Base-by-base conservation (phyloP, 35 echinoderm and acorn worm genomes). In the Eucidaris tribuloides region DNA sequence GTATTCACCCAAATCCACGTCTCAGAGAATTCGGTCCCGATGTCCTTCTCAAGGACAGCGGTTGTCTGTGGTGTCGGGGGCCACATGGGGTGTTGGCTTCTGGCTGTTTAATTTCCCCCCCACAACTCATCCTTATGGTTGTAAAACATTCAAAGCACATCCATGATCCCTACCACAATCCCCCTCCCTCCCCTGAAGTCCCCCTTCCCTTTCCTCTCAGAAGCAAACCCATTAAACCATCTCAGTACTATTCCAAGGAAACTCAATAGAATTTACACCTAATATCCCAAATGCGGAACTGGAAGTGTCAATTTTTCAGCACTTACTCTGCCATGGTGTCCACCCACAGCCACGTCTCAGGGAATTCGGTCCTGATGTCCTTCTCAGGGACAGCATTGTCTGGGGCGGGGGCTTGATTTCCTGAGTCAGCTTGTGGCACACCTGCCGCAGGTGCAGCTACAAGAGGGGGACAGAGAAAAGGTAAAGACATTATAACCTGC, bases 341-440 rank as follows among this genome's bases (percentile, higher is more conserved):
- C 33, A 46, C 76, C 85, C 85, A 87, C 29, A 87, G 30, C 85
- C 85, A 87, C 13, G 85, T 87, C 41, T 83, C 80, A 0, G 80
- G 80, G 80, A 83, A 83, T 22, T 83, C 80, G 37, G 38, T 83
- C 17, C 80, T 20, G 57, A 83, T 65, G 3, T 63, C 15, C 27
- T 54, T n/a, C 9, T 54, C 49, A 54, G 13, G 62, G 9, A 11
- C 62, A 13, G 30, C 9, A n/a, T 9, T n/a, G n/a, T n/a, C 49
- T 54, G 9, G 9, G n/a, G 49, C 49, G n/a, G 49, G 9, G n/a
- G 9, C 49, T 11, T n/a, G 9, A 13, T 54, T 54, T 9, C 9
- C 49, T 54, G n/a, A 54, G 49, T 54, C 9, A n/a, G 9, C 49
- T 11, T 54, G n/a, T 54, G 49, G 49, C 49, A 54, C n/a, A 13